Base-by-base conservation (phyloP, 2,888 invertebrate species). In the Mayetiola destructor region DNA sequence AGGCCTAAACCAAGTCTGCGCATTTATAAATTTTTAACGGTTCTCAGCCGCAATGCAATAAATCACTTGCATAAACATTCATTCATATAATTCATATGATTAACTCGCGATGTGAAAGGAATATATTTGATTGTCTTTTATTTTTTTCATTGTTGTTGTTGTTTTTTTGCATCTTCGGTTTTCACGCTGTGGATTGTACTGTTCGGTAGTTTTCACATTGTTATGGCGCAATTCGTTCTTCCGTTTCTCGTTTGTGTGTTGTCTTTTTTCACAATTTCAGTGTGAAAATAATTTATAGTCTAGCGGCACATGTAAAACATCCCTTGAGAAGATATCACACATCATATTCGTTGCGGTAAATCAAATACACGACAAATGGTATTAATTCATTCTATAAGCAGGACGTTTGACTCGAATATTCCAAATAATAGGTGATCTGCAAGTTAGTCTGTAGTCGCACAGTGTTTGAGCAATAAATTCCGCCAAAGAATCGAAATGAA, bases 91-190 rank as follows among this genome's bases (percentile, higher is more conserved):
- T 16, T 48, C 48, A 48, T 48, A 9, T 27, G 48, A 27, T 48
- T 27, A 48, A 48, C 48, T 27, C 48, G 48, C 48, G 48, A 48
- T n/a, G n/a, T n/a, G n/a, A n/a, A n/a, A n/a, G n/a, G 48, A 48
- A 48, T 27, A n/a, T n/a, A n/a, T n/a, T n/a, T n/a, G n/a, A n/a
- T n/a, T 23, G 27, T 23, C 21, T 48, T 27, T 48, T 27, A 27
- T 48, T 23, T 21, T 4, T 23, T 12, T 42, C 23, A 14, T 2
- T 5, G n/a, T 20, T 1, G 23, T 27, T n/a, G 27, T 27, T 48
- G 23, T 23, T n/a, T 40, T 40, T n/a, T 40, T 21, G 39, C 20
- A 16, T 32, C 32, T 32, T n/a, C n/a, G n/a, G n/a, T n/a, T n/a
- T n/a, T n/a, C n/a, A n/a, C n/a, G n/a, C n/a, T n/a, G n/a, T n/a